Evolutionary conservation across 2,113 vertebrate species (phyloP), one percentile per base, ranked within the genome.

Genomic region (Salvelinus namaycush): DNA sequence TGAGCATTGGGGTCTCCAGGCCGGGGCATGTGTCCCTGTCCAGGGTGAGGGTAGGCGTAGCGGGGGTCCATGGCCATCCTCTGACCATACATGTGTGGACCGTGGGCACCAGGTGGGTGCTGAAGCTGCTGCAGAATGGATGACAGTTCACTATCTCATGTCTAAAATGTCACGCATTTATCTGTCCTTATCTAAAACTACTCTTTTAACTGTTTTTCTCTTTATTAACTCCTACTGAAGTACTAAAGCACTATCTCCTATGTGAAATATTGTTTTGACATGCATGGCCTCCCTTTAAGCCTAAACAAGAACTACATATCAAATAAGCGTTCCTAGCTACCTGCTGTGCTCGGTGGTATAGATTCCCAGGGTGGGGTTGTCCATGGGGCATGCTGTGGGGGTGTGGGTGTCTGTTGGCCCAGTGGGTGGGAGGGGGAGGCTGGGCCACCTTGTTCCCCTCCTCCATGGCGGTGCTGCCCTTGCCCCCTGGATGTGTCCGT

Each of bases 1-100:
- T 93, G 96, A n/a, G 93, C 84, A 59, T 87, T 89, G 3, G 93
- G 94, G 26, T 96, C 95, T 77, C 94, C 91, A 0, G 94, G 93
- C 29, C 94, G 92, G 2, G 39, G 39, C 8, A 44, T 44, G 39
- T 95, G 93, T 76, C 93, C 86, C 0, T 92, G 89, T 7, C 93
- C 92, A 60, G 92, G 86, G 0, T 94, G 96, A 3, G 93, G 87
- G 0, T 94, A 96, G 4, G 93, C 71, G 3, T 92, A 93, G 0
- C 91, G 86, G 20, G 95, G 90, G 34, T 97, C 96, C 0, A 95
- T 93, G 49, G 92, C 85, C 4, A 91, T 92, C 78, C 95, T 90
- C 62, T 95, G 92, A 4, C 90, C 90, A 65, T 95, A 95, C 0
- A 96, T 86, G 49, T 93, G 94, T 0, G 94, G 93, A 44, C 34